Conservation (phyloP, 2,113 vertebrate genomes). For the Gallinago paraguaiae region DNA sequence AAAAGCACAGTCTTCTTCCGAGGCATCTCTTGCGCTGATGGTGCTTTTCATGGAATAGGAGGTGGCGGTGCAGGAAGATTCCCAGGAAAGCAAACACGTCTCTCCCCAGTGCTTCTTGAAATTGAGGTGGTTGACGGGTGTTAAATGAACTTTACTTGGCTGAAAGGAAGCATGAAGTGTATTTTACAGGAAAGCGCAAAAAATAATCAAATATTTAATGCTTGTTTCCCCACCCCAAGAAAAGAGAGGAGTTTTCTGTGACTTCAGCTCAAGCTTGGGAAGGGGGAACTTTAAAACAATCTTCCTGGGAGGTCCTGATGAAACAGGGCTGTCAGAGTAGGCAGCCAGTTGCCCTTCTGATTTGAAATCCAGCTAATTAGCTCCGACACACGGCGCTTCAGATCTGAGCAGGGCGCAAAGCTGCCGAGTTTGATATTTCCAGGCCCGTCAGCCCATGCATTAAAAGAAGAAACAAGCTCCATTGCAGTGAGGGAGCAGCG, state of each 20-base stretch:
- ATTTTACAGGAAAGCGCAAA: neutral
- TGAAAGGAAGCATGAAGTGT: neutral
- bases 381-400: neutral
- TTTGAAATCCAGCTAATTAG: conserved; percentile 60
- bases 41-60: neutral
- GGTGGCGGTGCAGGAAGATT: neutral
- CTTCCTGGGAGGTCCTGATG: conserved; percentile 45
- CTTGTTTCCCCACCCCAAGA: neutral
- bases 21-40: neutral
- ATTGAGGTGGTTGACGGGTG: neutral
- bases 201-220: neutral
- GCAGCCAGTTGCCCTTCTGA: neutral
- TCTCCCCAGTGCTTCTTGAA: neutral
- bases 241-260: neutral
- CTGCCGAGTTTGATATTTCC: conserved; percentile 45
- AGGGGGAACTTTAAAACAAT: neutral
- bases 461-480: neutral
- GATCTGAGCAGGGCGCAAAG: neutral
- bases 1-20: neutral
- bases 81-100: neutral
- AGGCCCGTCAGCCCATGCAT: neutral
- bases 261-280: neutral
- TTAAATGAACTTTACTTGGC: neutral
- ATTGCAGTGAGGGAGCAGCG: neutral
- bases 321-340: conserved; percentile 31